A percentile compares a stretch with the other conserved stretches of the same genome.
These are phyloP conservation scores for Ephydatia muelleri DNA, from an alignment of 37 sponge, comb jelly and placozoan genomes.

Conservation along the genomic window DNA sequence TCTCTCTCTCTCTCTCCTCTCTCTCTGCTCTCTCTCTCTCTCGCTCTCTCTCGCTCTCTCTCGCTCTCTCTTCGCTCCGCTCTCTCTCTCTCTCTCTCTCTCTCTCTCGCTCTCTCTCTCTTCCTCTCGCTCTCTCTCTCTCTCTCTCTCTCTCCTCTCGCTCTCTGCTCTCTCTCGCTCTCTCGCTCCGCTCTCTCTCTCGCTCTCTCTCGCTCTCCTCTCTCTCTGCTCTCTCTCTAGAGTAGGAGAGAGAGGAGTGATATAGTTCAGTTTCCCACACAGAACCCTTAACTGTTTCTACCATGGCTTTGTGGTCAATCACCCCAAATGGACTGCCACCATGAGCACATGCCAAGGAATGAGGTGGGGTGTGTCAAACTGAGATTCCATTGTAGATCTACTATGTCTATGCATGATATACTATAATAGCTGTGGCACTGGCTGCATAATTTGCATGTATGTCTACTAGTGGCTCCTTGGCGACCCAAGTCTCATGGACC, in stretches of 20 bases:
- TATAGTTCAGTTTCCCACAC: not conserved
- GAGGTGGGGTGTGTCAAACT: not conserved
- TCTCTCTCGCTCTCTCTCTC: not conserved
- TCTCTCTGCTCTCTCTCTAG: too few relatives aligned
- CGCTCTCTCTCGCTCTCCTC: too few relatives aligned
- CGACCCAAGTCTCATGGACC: conserved; percentile 8
- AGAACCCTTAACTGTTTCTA: conserved; percentile 20
- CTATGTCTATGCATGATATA: too few relatives aligned
- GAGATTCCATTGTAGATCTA: too few relatives aligned
- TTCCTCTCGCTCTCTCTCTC: conserved; percentile 24
- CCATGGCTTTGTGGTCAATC: conserved; percentile 1
- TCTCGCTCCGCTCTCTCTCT: too few relatives aligned
- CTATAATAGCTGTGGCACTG: not conserved
- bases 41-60: not conserved
- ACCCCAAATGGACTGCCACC: conserved; percentile 8
- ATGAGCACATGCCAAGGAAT: conserved; percentile 21
- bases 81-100: not conserved
- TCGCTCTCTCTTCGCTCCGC: not conserved
- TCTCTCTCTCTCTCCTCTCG: conserved; percentile 17
- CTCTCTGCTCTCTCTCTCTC: not conserved
- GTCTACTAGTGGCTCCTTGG: not conserved
- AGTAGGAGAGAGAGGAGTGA: too few relatives aligned
- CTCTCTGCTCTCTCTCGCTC: conserved; percentile 8
- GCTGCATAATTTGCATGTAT: not conserved
- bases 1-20: not conserved